A percentile compares a stretch with the other conserved stretches of the same genome.
These are phyloP conservation scores for Campoletis sonorensis DNA, from an alignment of 1,140 invertebrate genomes.

Conservation along the genomic window DNA sequence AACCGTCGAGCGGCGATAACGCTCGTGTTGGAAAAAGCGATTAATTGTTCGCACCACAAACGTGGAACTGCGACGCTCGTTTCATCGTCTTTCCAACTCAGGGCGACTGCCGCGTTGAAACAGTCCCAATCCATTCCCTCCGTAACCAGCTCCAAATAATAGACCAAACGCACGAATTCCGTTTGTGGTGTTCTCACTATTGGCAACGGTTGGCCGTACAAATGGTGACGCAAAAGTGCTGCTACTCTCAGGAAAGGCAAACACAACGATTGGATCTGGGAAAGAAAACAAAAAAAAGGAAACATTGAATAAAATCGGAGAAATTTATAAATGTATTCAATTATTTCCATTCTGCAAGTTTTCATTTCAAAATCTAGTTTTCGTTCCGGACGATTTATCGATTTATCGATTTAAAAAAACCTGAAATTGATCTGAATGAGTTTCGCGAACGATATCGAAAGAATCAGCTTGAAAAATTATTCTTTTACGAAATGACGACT, in stretches of 20 bases:
- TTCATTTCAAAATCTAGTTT: too few species aligned
- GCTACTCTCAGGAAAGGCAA: constrained; percentile 91
- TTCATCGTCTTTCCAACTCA: constrained; percentile 80
- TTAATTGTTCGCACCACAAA: constrained; percentile 83
- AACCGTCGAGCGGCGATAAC: constrained; percentile 79
- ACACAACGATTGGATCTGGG: constrained; percentile 85
- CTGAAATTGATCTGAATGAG: too few species aligned
- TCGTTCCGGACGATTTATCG: too few species aligned
- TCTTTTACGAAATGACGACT: too few species aligned
- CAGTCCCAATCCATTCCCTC: constrained; percentile 82
- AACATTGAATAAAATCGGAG: not conserved
- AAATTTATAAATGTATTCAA: too few species aligned
- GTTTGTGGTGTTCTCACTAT: constrained; percentile 79
- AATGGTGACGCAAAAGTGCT: constrained; percentile 88
- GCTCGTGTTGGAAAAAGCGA: constrained; percentile 76
- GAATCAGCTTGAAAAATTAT: too few species aligned
- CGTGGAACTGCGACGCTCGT: constrained; percentile 72
- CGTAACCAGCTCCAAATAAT: constrained; percentile 85
- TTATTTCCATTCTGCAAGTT: too few species aligned
- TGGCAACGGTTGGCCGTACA: constrained; percentile 89
- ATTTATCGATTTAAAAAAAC: too few species aligned
- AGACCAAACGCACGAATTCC: constrained; percentile 86
- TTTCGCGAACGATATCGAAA: too few species aligned
- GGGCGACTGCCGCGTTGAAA: constrained; percentile 82
- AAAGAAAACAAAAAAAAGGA: constrained; percentile 48